phyloP scores from a whole-genome alignment of 2,113 vertebrate genomes.

The Pseudorectes ferrugineus region DNA sequence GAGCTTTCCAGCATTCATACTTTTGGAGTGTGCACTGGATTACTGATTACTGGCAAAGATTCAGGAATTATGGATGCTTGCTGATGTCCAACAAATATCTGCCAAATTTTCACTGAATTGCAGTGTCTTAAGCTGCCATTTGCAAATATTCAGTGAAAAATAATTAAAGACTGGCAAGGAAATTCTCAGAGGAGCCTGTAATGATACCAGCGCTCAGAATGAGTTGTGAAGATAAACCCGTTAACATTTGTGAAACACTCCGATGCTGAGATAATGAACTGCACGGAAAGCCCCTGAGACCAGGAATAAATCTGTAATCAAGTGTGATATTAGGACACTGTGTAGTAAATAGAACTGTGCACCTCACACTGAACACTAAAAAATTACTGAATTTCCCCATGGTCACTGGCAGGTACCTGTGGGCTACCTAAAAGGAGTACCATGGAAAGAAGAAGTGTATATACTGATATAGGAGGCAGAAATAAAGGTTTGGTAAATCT shows the following conservation, averaged over 20 bases:
- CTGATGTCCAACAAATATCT: neutral
- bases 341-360: neutral
- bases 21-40: neutral
- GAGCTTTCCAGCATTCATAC: neutral
- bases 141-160: neutral
- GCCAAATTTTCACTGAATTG: neutral
- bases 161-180: neutral
- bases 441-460: accelerated
- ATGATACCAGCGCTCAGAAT: neutral
- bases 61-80: neutral
- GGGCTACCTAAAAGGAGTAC: neutral
- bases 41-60: neutral
- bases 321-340: neutral
- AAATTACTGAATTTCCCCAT: neutral
- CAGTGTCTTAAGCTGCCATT: neutral
- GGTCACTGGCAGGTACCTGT: neutral
- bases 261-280: neutral
- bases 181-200: neutral
- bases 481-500: neutral
- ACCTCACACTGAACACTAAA: neutral
- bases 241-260: neutral
- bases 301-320: neutral
- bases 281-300: neutral
- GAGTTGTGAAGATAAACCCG: neutral
- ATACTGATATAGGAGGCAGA: neutral